phyloP scores from a whole-genome alignment of 2,888 invertebrate species.

The Odiellus spinosus region DNA sequence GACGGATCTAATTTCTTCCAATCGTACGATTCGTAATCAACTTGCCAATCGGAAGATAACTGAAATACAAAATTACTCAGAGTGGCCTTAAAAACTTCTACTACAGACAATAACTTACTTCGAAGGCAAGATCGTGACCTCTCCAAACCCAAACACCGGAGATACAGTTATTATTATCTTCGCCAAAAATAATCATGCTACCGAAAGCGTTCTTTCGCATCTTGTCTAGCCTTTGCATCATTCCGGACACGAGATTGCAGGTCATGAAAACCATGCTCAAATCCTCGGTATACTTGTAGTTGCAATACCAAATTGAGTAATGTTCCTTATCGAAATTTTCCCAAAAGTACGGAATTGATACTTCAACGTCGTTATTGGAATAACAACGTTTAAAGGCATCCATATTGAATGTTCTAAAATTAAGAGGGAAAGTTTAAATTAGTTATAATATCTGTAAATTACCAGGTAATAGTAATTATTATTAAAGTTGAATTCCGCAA shows the following conservation, averaged over 20 bases:
- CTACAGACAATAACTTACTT: slow-evolving; percentile 34
- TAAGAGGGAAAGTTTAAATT: slow-evolving; percentile 5
- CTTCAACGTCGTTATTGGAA: slow-evolving; percentile 84
- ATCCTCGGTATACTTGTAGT: slow-evolving; percentile 91
- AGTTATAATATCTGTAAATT: no score
- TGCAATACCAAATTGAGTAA: slow-evolving; percentile 92
- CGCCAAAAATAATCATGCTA: slow-evolving; percentile 81
- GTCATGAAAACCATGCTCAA: slow-evolving; percentile 90
- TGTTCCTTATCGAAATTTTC: slow-evolving; percentile 89
- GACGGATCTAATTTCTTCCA: slow-evolving; percentile 85
- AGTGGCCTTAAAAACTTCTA: slow-evolving; percentile 4
- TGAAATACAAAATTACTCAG: slow-evolving; percentile 30
- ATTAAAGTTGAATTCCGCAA: no score
- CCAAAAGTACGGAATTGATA: slow-evolving; percentile 96
- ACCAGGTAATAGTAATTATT: no score
- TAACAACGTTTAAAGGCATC: slow-evolving; percentile 96
- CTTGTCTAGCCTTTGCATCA: slow-evolving; percentile 96
- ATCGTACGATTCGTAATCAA: slow-evolving; percentile 88
- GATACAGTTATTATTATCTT: slow-evolving; percentile 77
- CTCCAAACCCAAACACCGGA: slow-evolving; percentile 98
- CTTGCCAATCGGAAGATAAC: slow-evolving; percentile 80
- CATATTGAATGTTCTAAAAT: slow-evolving; percentile 65
- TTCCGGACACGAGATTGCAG: slow-evolving; percentile 59
- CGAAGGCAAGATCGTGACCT: slow-evolving; percentile 81
- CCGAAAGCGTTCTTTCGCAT: slow-evolving; percentile 94